phyloP scores from a whole-genome alignment of 2,113 vertebrate genomes.

The Ceyx margarethae region DNA sequence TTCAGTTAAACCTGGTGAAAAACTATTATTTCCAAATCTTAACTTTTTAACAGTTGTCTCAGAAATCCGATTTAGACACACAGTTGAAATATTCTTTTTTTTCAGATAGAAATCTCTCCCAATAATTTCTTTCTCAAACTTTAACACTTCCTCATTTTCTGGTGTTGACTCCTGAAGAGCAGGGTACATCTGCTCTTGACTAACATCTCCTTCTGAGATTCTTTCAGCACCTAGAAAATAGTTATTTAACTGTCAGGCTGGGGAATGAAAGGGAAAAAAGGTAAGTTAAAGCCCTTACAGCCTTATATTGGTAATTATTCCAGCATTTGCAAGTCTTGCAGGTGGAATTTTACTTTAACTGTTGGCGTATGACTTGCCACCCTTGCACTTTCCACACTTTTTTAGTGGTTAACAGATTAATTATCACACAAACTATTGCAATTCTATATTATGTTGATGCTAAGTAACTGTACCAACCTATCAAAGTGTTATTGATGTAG shows the following conservation, averaged over 20 bases:
- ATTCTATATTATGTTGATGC: neutral
- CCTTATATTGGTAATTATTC: neutral
- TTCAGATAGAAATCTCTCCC: neutral
- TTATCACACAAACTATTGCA: neutral
- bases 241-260: neutral
- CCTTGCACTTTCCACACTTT: neutral
- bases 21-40: conserved; percentile 4
- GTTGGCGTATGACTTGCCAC: neutral
- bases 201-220: conserved; percentile 25
- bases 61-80: neutral
- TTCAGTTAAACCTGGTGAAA: conserved; percentile 56
- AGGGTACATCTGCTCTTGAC: conserved; percentile 12
- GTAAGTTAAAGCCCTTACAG: neutral
- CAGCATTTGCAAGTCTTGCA: neutral
- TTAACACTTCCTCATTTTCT: neutral
- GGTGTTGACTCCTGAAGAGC: conserved; percentile 22
- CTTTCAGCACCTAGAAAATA: conserved; percentile 66
- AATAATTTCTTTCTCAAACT: neutral
- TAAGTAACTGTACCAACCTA: neutral
- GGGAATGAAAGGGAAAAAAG: neutral
- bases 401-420: neutral
- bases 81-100: neutral
- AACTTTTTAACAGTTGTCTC: neutral
- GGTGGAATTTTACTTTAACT: neutral
- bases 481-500: neutral